Evolutionary conservation across 2,113 vertebrate genomes (phyloP).

Genomic region (Physeter macrocephalus): DNA sequence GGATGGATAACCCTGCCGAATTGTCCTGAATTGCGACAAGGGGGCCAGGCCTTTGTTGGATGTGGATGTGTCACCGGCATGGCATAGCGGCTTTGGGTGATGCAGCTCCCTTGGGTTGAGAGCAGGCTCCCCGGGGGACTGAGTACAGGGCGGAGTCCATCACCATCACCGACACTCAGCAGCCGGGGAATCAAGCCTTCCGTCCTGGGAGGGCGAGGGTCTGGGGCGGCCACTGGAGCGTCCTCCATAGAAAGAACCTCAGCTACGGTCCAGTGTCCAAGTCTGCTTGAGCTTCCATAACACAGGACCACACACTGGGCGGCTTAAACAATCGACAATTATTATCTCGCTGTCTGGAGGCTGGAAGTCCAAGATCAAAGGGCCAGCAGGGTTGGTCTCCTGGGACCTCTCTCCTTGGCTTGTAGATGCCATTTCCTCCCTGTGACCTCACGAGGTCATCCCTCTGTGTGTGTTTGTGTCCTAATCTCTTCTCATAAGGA

Average conservation of each 20-base stretch:
- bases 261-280: not conserved
- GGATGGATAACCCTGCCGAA: not conserved
- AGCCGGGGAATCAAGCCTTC: accelerated
- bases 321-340: not conserved
- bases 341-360: not conserved
- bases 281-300: not conserved
- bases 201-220: accelerated
- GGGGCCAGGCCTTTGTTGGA: not conserved
- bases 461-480: accelerated
- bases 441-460: accelerated
- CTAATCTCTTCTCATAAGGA: not conserved
- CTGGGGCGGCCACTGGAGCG: accelerated
- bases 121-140: accelerated
- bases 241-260: not conserved
- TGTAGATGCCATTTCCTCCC: accelerated
- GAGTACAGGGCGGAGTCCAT: too few relatives aligned
- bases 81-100: not conserved
- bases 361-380: not conserved
- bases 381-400: not conserved
- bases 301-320: accelerated
- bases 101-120: not conserved
- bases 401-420: not conserved
- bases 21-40: not conserved
- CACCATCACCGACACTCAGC: not conserved
- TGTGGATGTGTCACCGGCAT: accelerated